A percentile compares a stretch with the other conserved stretches of the same genome.
Evolutionary conservation across 2,888 invertebrate genomes (phyloP).

Genomic region (Oxycera nigricornis): DNA sequence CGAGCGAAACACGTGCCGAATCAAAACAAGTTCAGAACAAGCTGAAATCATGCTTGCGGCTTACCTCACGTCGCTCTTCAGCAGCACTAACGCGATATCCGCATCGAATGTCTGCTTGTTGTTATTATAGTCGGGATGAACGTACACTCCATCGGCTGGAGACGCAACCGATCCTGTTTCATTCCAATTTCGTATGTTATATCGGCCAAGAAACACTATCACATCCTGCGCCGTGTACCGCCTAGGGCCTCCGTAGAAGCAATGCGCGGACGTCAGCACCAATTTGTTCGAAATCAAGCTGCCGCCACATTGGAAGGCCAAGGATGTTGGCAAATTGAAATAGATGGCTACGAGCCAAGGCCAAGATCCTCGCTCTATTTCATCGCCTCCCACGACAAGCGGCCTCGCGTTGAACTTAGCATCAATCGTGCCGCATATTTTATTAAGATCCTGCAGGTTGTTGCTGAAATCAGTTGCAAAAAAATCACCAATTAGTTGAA

Average conservation of each 20-base stretch:
- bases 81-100: conserved; percentile 64
- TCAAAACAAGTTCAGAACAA: no score
- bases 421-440: conserved; percentile 26
- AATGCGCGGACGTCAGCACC: conserved; percentile 63
- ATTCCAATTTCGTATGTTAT: conserved; percentile 62
- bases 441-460: not conserved
- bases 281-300: conserved; percentile 54
- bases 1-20: no score
- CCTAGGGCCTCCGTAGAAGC: conserved; percentile 54
- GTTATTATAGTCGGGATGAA: conserved; percentile 63
- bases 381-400: conserved; percentile 53
- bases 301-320: conserved; percentile 59
- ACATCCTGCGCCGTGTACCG: conserved; percentile 57
- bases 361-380: conserved; percentile 65
- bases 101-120: conserved; percentile 60
- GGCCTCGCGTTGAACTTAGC: conserved; percentile 14
- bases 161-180: conserved; percentile 59
- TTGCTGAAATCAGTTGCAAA: conserved; percentile 4
- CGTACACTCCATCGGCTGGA: conserved; percentile 59
- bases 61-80: conserved; percentile 60
- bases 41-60: no score
- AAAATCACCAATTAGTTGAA: no score
- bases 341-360: conserved; percentile 75
- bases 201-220: conserved; percentile 62
- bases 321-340: conserved; percentile 20